Percentiles rank a stretch among this genome's conserved stretches.
These are phyloP conservation scores for Molossus alvarezi DNA, from an alignment of 2,797 vertebrate genomes.

Conservation along the genomic window DNA sequence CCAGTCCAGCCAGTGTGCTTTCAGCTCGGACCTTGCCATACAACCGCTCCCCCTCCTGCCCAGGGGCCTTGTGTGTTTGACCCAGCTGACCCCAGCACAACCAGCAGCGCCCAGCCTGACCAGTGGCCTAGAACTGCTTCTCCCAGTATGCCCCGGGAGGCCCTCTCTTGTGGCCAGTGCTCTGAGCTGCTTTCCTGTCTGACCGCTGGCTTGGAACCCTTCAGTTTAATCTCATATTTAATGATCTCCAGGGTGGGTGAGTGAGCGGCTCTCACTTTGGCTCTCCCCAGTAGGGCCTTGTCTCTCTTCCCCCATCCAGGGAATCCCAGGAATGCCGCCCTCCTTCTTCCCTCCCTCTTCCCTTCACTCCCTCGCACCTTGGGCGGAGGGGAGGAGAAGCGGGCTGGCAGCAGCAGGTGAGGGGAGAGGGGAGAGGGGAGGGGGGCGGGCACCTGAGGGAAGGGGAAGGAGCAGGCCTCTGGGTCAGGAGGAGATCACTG, in stretches of 20 bases:
- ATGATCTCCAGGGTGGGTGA: background rate
- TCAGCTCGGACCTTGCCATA: background rate
- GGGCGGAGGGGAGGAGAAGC: slow-evolving; percentile 58
- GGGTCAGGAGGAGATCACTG: slow-evolving; percentile 37
- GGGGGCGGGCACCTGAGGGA: background rate
- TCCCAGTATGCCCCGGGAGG: background rate
- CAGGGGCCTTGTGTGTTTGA: background rate
- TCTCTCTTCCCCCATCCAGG: slow-evolving; percentile 63
- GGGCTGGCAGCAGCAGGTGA: slow-evolving; percentile 72
- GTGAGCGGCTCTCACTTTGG: background rate
- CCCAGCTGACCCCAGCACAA: background rate
- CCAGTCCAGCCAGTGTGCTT: slow-evolving; percentile 20
- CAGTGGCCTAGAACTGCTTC: background rate
- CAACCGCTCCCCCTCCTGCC: background rate
- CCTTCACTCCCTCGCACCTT: slow-evolving; percentile 56
- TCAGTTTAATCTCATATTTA: background rate
- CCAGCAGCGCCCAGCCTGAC: background rate
- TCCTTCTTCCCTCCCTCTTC: slow-evolving; percentile 68
- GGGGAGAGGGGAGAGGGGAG: slow-evolving; percentile 9
- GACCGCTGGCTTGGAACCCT: slow-evolving; percentile 26
- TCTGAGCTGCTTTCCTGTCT: background rate
- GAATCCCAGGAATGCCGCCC: slow-evolving; percentile 86
- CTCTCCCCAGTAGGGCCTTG: background rate
- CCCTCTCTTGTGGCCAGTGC: background rate
- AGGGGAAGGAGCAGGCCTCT: background rate